Evolutionary conservation across 2,797 vertebrate genomes (phyloP).

Genomic region (Heterohyrax brucei): DNA sequence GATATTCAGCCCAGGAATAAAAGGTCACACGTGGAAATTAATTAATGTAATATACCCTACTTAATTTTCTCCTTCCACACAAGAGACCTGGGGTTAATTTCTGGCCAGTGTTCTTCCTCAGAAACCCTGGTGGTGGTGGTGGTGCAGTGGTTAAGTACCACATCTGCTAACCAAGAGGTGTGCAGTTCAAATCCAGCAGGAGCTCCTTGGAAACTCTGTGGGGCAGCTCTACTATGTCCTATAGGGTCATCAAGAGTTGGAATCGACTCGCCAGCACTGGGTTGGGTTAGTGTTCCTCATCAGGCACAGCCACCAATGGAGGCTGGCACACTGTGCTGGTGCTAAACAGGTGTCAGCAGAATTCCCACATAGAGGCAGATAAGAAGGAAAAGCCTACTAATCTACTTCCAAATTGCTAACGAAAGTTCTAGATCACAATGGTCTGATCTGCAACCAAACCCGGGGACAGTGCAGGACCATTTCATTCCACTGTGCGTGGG

Average conservation of each 20-base stretch:
- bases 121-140: too few relatives aligned
- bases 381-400: neutral
- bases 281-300: too few relatives aligned
- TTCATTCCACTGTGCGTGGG: neutral
- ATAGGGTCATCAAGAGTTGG: too few relatives aligned
- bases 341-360: neutral
- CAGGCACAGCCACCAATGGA: neutral
- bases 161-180: too few relatives aligned
- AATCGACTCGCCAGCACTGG: too few relatives aligned
- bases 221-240: too few relatives aligned
- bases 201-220: too few relatives aligned
- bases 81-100: neutral
- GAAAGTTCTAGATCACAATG: neutral
- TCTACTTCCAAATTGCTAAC: neutral
- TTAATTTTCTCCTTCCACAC: neutral
- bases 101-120: neutral
- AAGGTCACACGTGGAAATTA: constrained; percentile 65
- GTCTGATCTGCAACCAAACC: neutral
- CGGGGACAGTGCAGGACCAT: neutral
- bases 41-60: neutral
- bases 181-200: too few relatives aligned
- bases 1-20: constrained; percentile 60
- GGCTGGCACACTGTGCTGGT: neutral
- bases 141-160: too few relatives aligned
- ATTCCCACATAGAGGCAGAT: neutral